Evolutionary conservation across 2,113 vertebrate genomes (phyloP), one percentile per base, ranked within the genome.

Genomic region (Cepphus grylle): DNA sequence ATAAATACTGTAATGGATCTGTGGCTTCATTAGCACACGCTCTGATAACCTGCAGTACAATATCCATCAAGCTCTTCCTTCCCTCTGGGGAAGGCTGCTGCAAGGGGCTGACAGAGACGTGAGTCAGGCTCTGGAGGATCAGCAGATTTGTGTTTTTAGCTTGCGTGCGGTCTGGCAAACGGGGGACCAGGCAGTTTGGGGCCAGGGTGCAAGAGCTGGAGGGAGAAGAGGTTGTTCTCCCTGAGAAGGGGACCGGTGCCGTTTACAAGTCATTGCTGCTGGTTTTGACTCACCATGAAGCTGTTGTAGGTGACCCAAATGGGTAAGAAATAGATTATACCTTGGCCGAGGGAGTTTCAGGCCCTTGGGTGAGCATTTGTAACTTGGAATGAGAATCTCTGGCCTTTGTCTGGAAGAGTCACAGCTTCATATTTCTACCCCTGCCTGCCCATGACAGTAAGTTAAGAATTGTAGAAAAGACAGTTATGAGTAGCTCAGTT

Each of bases 1-100:
- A n/a, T 88, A 74, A 93, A 86, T 72, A 47, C 77, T 71, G 45
- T 81, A 81, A 88, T 83, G 85, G 88, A 67, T 88, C 88, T 72
- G 50, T 55, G 62, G 82, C 63, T 95, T 93, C 82, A 90, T 93
- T 83, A 95, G 96, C 88, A 88, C 1, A 17, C 88, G 20, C 88
- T 65, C 61, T 66, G 71, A 59, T 63, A 90, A 86, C 81, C 59
- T 49, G 59, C 88, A 80, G 82, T 65, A 83, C 71, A 45, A 53
- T 86, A 96, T 94, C 96, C 93, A 86, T 93, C 92, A 56, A 32
- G 92, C 82, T 70, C 86, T 65, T 42, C 26, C 0, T 8, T 93
- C 79, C 88, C 92, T n/a, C 79, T 86, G 85, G 92, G 86, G 45
- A 88, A 81, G 34, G 69, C 77, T 86, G 59, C 90, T 71, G 66